Conservation (phyloP, 2,888 invertebrate species). For the Nephrotoma flavescens region DNA sequence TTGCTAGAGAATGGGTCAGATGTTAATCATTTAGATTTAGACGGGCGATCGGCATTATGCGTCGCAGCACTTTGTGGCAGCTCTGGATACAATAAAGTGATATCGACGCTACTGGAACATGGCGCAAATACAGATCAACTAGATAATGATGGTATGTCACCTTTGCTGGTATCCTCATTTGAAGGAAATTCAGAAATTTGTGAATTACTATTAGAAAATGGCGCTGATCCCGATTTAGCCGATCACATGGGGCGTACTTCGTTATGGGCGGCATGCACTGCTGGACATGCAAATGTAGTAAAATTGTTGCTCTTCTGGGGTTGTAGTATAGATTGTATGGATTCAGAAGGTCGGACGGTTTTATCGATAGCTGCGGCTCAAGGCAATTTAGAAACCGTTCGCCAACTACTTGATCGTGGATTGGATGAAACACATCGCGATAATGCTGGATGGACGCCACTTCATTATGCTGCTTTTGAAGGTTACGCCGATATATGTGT, state of each 20-base stretch:
- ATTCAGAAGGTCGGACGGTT: slow-evolving; percentile 84
- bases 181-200: slow-evolving; percentile 88
- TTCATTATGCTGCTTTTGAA: slow-evolving; percentile 93
- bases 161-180: slow-evolving; percentile 76
- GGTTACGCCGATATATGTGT: slow-evolving; percentile 37
- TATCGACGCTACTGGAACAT: slow-evolving; percentile 59
- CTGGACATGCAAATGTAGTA: slow-evolving; percentile 78
- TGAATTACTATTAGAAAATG: slow-evolving; percentile 78
- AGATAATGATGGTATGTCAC: slow-evolving; percentile 78
- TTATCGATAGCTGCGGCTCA: slow-evolving; percentile 73
- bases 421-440: slow-evolving; percentile 78
- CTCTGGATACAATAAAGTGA: slow-evolving; percentile 52
- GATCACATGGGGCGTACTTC: slow-evolving; percentile 73
- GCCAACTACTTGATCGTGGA: slow-evolving; percentile 75
- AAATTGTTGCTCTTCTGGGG: slow-evolving; percentile 87
- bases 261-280: slow-evolving; percentile 84
- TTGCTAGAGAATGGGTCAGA: slow-evolving; percentile 67
- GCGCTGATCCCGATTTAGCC: slow-evolving; percentile 80
- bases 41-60: slow-evolving; percentile 74
- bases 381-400: slow-evolving; percentile 76
- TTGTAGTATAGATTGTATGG: slow-evolving; percentile 88
- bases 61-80: slow-evolving; percentile 78
- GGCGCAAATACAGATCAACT: slow-evolving; percentile 70
- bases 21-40: slow-evolving; percentile 74
- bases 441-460: slow-evolving; percentile 92